These are phyloP conservation scores for Sterna hirundo DNA, from an alignment of 2,113 vertebrate genomes.

Conservation along the genomic window DNA sequence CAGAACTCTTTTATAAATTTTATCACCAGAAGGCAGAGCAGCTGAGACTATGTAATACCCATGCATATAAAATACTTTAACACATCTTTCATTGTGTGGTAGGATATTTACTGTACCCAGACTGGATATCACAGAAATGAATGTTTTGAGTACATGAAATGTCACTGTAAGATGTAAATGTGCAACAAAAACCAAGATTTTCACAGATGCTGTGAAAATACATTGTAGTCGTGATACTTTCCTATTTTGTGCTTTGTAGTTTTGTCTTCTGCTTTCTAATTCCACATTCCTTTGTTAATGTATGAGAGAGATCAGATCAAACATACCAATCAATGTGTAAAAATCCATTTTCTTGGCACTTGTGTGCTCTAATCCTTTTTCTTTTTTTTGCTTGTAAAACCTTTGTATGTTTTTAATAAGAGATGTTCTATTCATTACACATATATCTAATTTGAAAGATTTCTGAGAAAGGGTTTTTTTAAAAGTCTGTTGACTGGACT, in stretches of 20 bases:
- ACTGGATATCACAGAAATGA: not conserved
- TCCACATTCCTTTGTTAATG: not conserved
- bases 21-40: slow-evolving; percentile 2
- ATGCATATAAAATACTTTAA: slow-evolving; percentile 24
- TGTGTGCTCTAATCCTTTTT: not conserved
- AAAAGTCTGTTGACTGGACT: not conserved
- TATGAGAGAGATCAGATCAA: not conserved
- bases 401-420: not conserved
- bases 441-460: not conserved
- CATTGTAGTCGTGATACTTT: not conserved
- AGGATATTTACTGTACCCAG: not conserved
- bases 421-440: not conserved
- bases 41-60: not conserved
- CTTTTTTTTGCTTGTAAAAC: not conserved
- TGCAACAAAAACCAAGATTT: not conserved
- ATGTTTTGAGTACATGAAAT: not conserved
- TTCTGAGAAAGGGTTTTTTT: not conserved
- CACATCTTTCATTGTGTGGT: not conserved
- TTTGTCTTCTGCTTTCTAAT: not conserved
- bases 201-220: not conserved
- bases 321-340: not conserved
- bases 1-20: not conserved
- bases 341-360: not conserved
- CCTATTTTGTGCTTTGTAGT: not conserved
- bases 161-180: not conserved